phyloP scores from a whole-genome alignment of 2,888 invertebrate genomes.

The Beris morrisii region DNA sequence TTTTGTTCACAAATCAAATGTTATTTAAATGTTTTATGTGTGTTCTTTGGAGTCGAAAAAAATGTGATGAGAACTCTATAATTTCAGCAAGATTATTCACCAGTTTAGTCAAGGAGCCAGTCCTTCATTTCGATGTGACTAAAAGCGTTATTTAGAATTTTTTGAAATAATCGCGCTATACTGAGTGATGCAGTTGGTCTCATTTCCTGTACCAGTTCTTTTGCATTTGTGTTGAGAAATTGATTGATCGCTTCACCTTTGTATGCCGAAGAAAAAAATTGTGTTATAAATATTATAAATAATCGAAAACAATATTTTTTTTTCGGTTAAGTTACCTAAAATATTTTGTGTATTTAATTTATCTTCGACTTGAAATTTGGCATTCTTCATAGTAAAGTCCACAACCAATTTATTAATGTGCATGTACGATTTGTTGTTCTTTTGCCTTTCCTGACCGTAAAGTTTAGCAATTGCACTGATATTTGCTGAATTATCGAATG shows the following conservation, averaged over 20 bases:
- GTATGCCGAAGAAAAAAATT: conserved; percentile 35
- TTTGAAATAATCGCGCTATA: conserved; percentile 73
- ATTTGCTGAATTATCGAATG: conserved; percentile 59
- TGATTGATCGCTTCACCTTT: conserved; percentile 80
- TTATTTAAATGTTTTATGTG: too few species aligned
- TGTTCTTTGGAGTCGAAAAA: conserved; percentile 19
- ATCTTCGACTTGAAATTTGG: conserved; percentile 72
- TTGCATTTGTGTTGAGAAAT: conserved; percentile 77
- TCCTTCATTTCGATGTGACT: conserved; percentile 70
- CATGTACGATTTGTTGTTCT: conserved; percentile 67
- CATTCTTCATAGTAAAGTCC: conserved; percentile 71
- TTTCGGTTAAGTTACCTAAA: conserved; percentile 61
- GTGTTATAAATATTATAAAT: neutral
- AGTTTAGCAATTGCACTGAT: conserved; percentile 71
- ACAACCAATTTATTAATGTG: conserved; percentile 67
- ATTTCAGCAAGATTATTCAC: neutral
- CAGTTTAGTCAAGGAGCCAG: conserved; percentile 59
- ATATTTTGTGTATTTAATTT: conserved; percentile 74
- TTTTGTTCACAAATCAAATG: too few species aligned
- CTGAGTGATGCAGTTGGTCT: conserved; percentile 72
- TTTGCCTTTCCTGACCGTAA: conserved; percentile 67
- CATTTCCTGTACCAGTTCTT: conserved; percentile 82
- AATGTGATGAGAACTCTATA: conserved; percentile 7
- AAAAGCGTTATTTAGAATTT: conserved; percentile 73
- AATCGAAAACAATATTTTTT: conserved; percentile 1